Evolutionary conservation across 2,797 vertebrate genomes (phyloP).

Genomic region (Chaetophractus vellerosus): DNA sequence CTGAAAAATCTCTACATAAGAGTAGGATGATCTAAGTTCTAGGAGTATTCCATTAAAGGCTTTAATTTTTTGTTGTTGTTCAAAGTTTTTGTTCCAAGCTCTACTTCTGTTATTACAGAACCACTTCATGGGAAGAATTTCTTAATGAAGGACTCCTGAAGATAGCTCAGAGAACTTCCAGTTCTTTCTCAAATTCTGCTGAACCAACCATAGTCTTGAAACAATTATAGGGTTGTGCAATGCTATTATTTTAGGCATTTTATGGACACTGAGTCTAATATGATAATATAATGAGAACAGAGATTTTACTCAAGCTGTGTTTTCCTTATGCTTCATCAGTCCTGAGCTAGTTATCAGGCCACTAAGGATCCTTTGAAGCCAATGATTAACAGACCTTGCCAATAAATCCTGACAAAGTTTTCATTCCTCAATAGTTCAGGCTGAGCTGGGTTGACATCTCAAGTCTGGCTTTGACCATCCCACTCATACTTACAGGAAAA

Average conservation of each 20-base stretch:
- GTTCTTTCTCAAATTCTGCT: not conserved
- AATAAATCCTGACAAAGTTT: not conserved
- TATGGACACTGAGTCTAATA: not conserved
- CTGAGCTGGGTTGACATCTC: not conserved
- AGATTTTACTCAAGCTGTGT: not conserved
- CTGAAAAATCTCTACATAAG: constrained; percentile 1
- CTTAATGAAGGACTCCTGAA: not conserved
- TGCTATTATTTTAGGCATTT: not conserved
- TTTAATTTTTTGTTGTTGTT: constrained; percentile 3
- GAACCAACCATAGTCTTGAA: not conserved
- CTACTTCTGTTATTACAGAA: not conserved
- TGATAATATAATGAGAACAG: not conserved
- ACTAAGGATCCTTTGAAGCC: not conserved
- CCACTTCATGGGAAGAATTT: not conserved
- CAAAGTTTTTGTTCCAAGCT: not conserved
- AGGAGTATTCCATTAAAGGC: not conserved
- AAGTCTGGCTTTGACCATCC: not conserved
- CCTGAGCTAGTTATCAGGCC: not conserved
- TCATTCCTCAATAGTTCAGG: not conserved
- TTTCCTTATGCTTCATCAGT: not conserved
- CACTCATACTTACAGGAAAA: not conserved
- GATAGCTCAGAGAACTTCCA: no score
- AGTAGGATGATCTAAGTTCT: not conserved
- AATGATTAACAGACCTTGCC: not conserved
- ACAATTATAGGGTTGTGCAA: not conserved